Evolutionary conservation across 2,888 invertebrate species (phyloP).

Genomic region (Bhutanitis thaidina): DNA sequence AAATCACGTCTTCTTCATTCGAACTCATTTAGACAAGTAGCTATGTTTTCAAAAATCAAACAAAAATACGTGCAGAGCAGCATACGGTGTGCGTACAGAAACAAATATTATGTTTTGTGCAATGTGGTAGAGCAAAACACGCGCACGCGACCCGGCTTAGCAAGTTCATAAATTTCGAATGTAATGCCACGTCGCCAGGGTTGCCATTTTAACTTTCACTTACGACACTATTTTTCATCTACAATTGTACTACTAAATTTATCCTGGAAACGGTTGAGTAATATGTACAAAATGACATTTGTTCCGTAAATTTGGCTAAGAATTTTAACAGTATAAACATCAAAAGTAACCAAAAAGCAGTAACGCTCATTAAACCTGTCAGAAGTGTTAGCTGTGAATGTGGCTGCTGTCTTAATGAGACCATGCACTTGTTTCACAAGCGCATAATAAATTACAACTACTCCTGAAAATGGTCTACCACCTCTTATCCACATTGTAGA

Average conservation of each 20-base stretch:
- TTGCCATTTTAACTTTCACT: conserved; percentile 29
- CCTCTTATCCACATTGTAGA: not conserved
- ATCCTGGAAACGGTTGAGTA: not conserved
- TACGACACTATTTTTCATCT: conserved; percentile 17
- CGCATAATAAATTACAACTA: conserved; percentile 42
- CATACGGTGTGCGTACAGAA: too few relatives aligned
- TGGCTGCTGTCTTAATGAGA: conserved; percentile 33
- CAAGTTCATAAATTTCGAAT: not conserved
- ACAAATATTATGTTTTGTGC: too few relatives aligned
- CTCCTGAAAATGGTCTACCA: too few relatives aligned
- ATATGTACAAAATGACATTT: not conserved
- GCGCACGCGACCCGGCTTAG: too few relatives aligned
- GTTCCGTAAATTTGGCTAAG: not conserved
- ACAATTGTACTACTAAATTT: not conserved
- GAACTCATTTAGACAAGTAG: too few relatives aligned
- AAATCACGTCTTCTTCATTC: too few relatives aligned
- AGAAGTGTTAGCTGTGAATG: not conserved
- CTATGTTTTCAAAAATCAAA: too few relatives aligned
- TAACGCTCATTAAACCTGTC: not conserved
- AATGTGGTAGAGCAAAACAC: too few relatives aligned
- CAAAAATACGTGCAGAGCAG: too few relatives aligned
- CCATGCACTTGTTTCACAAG: conserved; percentile 76
- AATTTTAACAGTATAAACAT: not conserved
- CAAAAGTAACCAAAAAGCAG: not conserved
- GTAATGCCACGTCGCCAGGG: not conserved